Evolutionary conservation across 2,797 vertebrate genomes (phyloP).

Genomic region (Rachycentron canadum): DNA sequence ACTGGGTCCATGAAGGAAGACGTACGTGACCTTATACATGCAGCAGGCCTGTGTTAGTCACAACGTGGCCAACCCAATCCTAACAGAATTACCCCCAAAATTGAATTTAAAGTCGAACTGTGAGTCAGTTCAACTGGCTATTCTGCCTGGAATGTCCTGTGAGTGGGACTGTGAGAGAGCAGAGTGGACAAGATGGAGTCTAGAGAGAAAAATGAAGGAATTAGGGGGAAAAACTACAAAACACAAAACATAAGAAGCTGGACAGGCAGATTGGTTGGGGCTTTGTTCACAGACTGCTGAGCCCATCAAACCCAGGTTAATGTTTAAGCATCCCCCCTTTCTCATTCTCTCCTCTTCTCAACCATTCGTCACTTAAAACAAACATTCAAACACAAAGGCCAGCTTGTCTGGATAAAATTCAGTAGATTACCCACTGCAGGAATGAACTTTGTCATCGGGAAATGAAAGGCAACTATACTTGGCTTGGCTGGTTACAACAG

Average conservation of each 20-base stretch:
- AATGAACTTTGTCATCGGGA: constrained; percentile 20
- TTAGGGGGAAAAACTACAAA: background rate
- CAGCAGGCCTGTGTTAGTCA: constrained; percentile 46
- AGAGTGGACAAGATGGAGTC: constrained; percentile 54
- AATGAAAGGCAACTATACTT: constrained; percentile 36
- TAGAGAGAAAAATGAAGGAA: constrained; percentile 5
- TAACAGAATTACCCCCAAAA: constrained; percentile 80
- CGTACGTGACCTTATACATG: constrained; percentile 26
- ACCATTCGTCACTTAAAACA: constrained; percentile 37
- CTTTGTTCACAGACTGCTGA: constrained; percentile 9
- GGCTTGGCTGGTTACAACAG: constrained; percentile 10
- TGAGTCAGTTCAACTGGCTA: constrained; percentile 69
- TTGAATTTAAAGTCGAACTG: constrained; percentile 79
- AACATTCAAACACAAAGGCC: constrained; percentile 57
- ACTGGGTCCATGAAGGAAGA: constrained; percentile 46
- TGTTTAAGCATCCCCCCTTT: constrained; percentile 34
- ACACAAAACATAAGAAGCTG: background rate
- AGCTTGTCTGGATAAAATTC: constrained; percentile 50
- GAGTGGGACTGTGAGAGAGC: constrained; percentile 44
- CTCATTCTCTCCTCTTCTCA: background rate
- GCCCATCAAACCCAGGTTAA: constrained; percentile 31
- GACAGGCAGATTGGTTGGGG: background rate
- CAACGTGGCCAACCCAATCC: constrained; percentile 40
- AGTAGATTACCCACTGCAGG: constrained; percentile 32
- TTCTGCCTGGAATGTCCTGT: constrained; percentile 75